These are phyloP conservation scores for Troglohyphantes excavatus DNA, from an alignment of 2,888 invertebrate genomes.

Conservation along the genomic window DNA sequence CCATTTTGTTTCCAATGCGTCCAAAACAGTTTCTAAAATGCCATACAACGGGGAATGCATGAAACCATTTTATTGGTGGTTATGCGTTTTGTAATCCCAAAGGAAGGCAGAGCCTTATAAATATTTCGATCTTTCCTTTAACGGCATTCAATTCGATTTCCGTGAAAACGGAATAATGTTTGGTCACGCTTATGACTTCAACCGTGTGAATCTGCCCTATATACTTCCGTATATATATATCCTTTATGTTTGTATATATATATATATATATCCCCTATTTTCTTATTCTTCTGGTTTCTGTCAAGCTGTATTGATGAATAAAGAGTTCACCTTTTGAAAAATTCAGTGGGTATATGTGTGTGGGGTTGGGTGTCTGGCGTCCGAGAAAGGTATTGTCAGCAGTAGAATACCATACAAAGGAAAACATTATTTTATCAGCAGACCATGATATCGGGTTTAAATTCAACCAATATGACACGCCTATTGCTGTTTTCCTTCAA, in stretches of 20 bases:
- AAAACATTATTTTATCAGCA: too few relatives aligned
- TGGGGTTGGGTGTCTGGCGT: too few relatives aligned
- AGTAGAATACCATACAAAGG: too few relatives aligned
- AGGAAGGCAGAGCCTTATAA: neutral
- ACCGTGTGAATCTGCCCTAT: too few relatives aligned
- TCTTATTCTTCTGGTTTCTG: neutral
- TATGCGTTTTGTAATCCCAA: constrained; percentile 37
- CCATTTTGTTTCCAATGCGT: too few relatives aligned
- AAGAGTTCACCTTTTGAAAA: neutral
- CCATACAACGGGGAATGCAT: neutral
- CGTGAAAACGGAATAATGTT: neutral
- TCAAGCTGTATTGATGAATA: constrained; percentile 15
- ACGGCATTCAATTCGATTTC: neutral
- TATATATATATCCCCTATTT: neutral
- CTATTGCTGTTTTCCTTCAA: too few relatives aligned
- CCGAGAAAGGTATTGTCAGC: too few relatives aligned
- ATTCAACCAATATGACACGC: too few relatives aligned
- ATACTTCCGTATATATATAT: neutral
- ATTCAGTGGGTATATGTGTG: neutral
- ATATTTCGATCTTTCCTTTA: constrained; percentile 1
- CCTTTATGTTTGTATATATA: too few relatives aligned
- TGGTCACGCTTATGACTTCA: neutral
- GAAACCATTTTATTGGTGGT: constrained; percentile 1
- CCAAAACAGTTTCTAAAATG: too few relatives aligned
- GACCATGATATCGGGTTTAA: too few relatives aligned